These are phyloP conservation scores for Philereme vetulata DNA, from an alignment of 2,888 invertebrate genomes.

Conservation along the genomic window DNA sequence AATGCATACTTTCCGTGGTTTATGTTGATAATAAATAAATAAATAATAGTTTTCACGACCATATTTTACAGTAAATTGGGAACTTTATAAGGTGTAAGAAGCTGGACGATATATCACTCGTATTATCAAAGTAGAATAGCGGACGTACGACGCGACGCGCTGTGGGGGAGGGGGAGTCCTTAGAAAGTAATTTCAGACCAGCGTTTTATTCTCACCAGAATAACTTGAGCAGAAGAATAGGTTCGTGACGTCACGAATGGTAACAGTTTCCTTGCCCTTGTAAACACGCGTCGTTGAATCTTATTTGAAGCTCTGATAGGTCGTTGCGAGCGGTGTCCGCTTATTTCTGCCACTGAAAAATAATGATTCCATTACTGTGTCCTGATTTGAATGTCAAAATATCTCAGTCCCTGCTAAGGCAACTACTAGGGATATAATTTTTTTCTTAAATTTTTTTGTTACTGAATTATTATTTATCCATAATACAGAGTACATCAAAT, in stretches of 20 bases:
- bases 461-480: no score
- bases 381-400: slow-evolving; percentile 13
- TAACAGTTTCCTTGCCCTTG: slow-evolving; percentile 49
- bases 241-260: slow-evolving; percentile 50
- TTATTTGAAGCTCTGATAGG: slow-evolving; percentile 32
- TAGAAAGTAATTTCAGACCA: slow-evolving; percentile 58
- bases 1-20: slow-evolving; percentile 39
- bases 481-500: no score
- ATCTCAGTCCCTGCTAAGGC: no score
- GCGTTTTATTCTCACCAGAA: slow-evolving; percentile 45
- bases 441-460: no score
- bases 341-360: slow-evolving; percentile 26
- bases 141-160: slow-evolving; percentile 42
- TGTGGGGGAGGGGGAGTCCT: slow-evolving; percentile 46
- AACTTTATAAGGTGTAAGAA: slow-evolving; percentile 58
- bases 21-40: slow-evolving; percentile 53
- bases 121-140: slow-evolving; percentile 55
- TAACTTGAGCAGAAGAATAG: slow-evolving; percentile 52
- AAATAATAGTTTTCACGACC: slow-evolving; percentile 51
- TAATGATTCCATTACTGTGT: slow-evolving; percentile 25
- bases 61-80: slow-evolving; percentile 61
- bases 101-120: slow-evolving; percentile 63
- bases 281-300: slow-evolving; percentile 39
- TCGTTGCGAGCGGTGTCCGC: slow-evolving; percentile 21
- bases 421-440: no score